Percentiles rank a stretch among this genome's conserved stretches.
These are phyloP conservation scores for Esox lucius DNA, from an alignment of 2,797 vertebrate species.

Conservation along the genomic window DNA sequence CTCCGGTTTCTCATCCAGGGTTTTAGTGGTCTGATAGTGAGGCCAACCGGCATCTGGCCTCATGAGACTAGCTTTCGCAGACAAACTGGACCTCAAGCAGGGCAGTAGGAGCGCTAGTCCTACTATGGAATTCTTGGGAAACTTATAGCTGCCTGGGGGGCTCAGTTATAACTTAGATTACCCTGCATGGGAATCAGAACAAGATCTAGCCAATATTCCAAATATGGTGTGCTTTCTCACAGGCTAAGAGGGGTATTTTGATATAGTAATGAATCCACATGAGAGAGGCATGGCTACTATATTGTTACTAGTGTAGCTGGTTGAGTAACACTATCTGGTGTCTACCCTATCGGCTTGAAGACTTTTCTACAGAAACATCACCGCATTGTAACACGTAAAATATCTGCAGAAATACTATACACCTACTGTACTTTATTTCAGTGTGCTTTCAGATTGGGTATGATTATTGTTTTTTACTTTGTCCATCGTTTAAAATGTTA, in stretches of 20 bases:
- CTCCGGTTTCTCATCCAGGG: neutral
- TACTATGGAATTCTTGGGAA: neutral
- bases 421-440: neutral
- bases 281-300: neutral
- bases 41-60: neutral
- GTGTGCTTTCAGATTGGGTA: neutral
- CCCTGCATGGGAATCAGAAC: neutral
- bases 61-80: neutral
- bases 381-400: neutral
- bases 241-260: neutral
- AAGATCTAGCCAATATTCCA: neutral
- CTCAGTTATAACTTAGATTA: neutral
- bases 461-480: neutral
- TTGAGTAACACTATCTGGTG: neutral
- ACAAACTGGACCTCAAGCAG: neutral
- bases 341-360: neutral
- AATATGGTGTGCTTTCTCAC: neutral
- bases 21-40: conserved; percentile 5
- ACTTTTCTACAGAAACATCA: neutral
- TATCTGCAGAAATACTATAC: neutral
- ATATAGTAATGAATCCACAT: neutral
- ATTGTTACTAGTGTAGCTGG: neutral
- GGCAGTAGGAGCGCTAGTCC: neutral
- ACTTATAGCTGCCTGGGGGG: neutral
- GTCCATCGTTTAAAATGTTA: neutral